Evolutionary conservation across 2,888 invertebrate genomes (phyloP).

Genomic region (Ectemnius continuus): DNA sequence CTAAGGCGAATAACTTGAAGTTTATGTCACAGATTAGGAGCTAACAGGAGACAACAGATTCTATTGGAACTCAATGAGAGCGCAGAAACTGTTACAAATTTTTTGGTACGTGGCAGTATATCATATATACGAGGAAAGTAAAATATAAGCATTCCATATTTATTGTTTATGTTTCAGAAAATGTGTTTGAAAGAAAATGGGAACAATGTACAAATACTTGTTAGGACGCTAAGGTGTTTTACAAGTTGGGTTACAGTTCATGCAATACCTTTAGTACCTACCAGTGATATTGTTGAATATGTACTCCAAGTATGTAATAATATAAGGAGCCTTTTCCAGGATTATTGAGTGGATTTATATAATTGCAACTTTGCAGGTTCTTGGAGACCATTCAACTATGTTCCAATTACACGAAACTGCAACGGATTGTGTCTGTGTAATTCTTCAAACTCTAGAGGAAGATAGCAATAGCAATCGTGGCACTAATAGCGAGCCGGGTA

Average conservation of each 20-base stretch:
- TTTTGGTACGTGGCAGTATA: constrained; percentile 80
- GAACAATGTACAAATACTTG: constrained; percentile 84
- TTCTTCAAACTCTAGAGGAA: constrained; percentile 90
- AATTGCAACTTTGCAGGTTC: constrained; percentile 73
- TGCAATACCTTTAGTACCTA: constrained; percentile 87
- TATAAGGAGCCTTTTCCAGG: no score
- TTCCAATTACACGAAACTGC: constrained; percentile 91
- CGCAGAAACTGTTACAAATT: constrained; percentile 87
- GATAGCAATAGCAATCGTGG: constrained; percentile 63
- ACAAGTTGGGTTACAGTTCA: constrained; percentile 94
- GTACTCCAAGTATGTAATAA: constrained; percentile 81
- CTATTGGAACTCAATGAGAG: constrained; percentile 88
- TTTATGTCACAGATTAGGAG: constrained; percentile 83
- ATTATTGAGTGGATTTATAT: neutral
- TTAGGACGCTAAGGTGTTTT: constrained; percentile 90
- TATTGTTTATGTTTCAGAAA: constrained; percentile 78
- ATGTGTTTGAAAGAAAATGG: constrained; percentile 85
- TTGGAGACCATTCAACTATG: constrained; percentile 82
- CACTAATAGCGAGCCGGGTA: constrained; percentile 81
- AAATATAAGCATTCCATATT: no score
- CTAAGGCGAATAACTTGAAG: constrained; percentile 4
- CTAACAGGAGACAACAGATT: constrained; percentile 92
- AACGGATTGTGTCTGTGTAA: constrained; percentile 92
- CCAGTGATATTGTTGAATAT: constrained; percentile 86
- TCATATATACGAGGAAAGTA: neutral